Conservation (phyloP, 2,888 invertebrate genomes). For the Cerastoderma edule region DNA sequence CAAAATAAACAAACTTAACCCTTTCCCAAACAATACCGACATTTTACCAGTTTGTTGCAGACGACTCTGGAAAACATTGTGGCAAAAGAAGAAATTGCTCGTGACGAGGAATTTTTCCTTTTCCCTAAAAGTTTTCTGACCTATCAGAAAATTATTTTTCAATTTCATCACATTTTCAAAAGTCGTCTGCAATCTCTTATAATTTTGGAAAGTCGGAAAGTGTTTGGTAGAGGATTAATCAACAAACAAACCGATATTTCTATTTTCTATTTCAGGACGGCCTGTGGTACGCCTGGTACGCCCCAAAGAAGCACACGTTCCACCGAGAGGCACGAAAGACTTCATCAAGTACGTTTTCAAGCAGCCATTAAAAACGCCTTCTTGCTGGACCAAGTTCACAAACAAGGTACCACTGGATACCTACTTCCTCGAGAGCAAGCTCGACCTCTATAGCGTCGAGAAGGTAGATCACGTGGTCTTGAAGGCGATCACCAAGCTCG, state of each 20-base stretch:
- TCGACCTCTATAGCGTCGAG: background rate
- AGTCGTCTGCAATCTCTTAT: too few species aligned
- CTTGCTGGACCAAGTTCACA: constrained; percentile 15
- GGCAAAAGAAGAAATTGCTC: too few species aligned
- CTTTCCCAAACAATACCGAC: too few species aligned
- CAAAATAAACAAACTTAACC: too few species aligned
- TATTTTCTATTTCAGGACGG: background rate
- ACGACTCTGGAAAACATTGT: too few species aligned
- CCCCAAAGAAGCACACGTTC: background rate
- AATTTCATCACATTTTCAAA: too few species aligned
- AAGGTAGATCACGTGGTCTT: background rate
- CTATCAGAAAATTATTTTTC: too few species aligned
- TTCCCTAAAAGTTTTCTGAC: too few species aligned
- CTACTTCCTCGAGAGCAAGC: background rate
- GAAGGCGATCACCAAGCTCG: constrained; percentile 3
- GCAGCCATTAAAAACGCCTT: constrained; percentile 5
- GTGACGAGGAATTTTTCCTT: too few species aligned
- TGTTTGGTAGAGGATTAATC: background rate
- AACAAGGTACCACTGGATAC: background rate
- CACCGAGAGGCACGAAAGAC: constrained; percentile 10
- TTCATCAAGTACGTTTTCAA: constrained; percentile 15
- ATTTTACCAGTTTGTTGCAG: too few species aligned
- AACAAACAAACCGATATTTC: background rate
- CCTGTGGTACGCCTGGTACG: background rate
- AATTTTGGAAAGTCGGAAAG: too few species aligned